Conservation (phyloP, 2,888 invertebrate species). For the Drosophila merina region DNA sequence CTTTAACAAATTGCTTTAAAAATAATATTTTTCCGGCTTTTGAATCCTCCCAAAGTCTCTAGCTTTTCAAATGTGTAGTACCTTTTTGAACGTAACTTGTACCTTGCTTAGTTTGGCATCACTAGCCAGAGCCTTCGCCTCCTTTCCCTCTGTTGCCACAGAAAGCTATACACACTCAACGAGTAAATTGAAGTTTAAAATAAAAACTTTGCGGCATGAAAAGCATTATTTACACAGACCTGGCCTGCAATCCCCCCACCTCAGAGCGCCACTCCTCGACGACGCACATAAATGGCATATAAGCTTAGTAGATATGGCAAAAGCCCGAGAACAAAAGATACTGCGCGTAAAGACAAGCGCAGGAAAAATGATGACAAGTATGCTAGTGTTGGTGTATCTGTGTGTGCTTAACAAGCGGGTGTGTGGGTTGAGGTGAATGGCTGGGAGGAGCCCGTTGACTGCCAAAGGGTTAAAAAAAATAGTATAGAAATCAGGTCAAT, state of each 20-base stretch:
- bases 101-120: constrained; percentile 2
- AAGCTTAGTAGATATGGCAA: constrained; percentile 58
- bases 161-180: constrained; percentile 38
- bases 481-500: constrained; percentile 76
- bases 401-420: constrained; percentile 26
- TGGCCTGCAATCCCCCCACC: constrained; percentile 2
- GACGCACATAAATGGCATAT: constrained; percentile 65
- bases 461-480: constrained; percentile 76
- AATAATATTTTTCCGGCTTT: neutral
- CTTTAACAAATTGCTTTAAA: neutral
- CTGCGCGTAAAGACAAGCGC: constrained; percentile 66
- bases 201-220: constrained; percentile 75
- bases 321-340: constrained; percentile 72
- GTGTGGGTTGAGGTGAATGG: constrained; percentile 26
- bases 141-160: constrained; percentile 18
- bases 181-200: constrained; percentile 77
- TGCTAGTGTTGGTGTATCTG: constrained; percentile 13
- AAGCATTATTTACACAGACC: constrained; percentile 66
- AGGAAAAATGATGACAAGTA: constrained; percentile 65
- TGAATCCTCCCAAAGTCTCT: neutral
- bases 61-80: neutral
- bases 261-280: constrained; percentile 14
- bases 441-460: constrained; percentile 31
- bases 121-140: constrained; percentile 2
- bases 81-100: neutral